A percentile compares a stretch with the other conserved stretches of the same genome.
phyloP scores from a whole-genome alignment of 2,888 invertebrate genomes.

The Dolichopus griseipennis region DNA sequence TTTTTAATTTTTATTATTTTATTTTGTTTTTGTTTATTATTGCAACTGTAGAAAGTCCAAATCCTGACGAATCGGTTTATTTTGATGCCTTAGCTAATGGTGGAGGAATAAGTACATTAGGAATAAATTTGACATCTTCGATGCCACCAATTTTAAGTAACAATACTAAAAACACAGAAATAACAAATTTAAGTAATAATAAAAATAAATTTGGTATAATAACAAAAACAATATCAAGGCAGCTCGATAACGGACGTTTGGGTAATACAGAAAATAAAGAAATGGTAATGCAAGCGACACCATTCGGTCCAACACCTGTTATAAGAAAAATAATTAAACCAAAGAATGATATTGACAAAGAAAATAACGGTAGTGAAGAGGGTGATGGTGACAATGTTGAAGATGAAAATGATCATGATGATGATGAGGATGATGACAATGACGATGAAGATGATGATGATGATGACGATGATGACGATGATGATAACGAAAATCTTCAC shows the following conservation, averaged over 20 bases:
- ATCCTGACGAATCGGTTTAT: slow-evolving; percentile 68
- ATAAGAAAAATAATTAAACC: neutral
- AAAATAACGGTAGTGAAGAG: neutral
- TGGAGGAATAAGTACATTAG: slow-evolving; percentile 13
- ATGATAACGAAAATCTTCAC: neutral
- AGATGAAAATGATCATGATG: neutral
- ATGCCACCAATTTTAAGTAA: neutral
- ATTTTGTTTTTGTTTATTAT: neutral
- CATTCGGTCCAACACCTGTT: neutral
- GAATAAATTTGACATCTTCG: neutral
- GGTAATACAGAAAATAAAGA: neutral
- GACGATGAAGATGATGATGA: slow-evolving; percentile 5
- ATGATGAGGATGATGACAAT: neutral
- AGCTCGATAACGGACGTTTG: neutral
- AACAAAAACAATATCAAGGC: neutral
- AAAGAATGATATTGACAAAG: slow-evolving; percentile 4
- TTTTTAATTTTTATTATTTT: neutral
- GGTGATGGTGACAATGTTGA: slow-evolving; percentile 10
- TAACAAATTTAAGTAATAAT: neutral
- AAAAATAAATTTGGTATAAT: slow-evolving; percentile 3
- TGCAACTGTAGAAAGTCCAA: slow-evolving; percentile 45
- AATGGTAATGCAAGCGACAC: neutral
- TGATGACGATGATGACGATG: neutral
- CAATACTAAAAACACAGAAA: neutral
- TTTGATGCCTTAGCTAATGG: slow-evolving; percentile 71